Percentiles rank a stretch among this genome's conserved stretches.
These are phyloP conservation scores for Bombus ignitus DNA, from an alignment of 1,140 invertebrate species.

Conservation along the genomic window DNA sequence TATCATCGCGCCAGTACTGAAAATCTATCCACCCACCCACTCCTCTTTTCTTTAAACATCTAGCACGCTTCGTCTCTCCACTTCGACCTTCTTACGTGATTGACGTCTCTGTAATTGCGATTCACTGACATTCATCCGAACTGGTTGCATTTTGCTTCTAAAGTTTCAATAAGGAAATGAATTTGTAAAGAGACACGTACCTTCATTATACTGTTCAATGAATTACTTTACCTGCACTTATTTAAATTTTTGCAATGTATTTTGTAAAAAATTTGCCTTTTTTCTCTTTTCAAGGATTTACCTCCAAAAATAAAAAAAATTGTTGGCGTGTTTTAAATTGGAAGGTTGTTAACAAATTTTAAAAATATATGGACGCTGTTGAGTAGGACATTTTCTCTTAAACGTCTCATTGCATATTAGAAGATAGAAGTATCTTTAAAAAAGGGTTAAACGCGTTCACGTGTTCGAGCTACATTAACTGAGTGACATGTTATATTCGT, in stretches of 20 bases:
- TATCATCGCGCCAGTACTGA: conserved; percentile 79
- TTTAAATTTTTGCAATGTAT: neutral
- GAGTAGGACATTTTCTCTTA: neutral
- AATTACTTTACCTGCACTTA: neutral
- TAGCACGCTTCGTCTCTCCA: conserved; percentile 41
- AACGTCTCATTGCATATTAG: neutral
- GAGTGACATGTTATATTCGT: neutral
- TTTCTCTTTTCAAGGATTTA: neutral
- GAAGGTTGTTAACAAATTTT: too few relatives aligned
- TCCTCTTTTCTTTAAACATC: conserved; percentile 49
- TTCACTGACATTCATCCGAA: too few relatives aligned
- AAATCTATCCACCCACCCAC: conserved; percentile 75
- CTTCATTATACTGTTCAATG: neutral
- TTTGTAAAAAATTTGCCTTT: too few relatives aligned
- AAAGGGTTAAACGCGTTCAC: neutral
- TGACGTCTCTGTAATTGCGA: neutral
- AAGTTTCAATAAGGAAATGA: neutral
- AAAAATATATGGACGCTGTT: neutral
- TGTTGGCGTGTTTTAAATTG: neutral
- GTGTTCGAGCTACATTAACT: neutral
- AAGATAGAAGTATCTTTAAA: too few relatives aligned
- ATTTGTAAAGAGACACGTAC: neutral
- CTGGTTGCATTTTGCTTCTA: neutral
- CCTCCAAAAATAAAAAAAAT: neutral
- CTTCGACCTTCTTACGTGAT: neutral